Evolutionary conservation across 2,113 vertebrate species (phyloP).

Genomic region (Plecotus auritus): DNA sequence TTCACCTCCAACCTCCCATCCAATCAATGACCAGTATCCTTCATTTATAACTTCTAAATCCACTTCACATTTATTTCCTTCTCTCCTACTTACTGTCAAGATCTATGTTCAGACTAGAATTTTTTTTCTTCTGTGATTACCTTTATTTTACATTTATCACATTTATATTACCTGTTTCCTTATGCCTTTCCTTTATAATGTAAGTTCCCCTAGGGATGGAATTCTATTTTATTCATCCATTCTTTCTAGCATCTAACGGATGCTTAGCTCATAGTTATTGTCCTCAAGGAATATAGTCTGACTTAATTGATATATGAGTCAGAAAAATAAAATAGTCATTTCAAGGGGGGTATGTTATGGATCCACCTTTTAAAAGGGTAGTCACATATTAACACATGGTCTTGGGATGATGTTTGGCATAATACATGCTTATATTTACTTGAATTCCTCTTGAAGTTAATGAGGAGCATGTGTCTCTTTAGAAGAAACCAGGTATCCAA

Average conservation of each 20-base stretch:
- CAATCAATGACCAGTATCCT: not conserved
- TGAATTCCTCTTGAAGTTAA: not conserved
- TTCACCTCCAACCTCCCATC: not conserved
- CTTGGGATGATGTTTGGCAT: not conserved
- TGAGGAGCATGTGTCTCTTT: not conserved
- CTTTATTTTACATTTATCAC: not conserved
- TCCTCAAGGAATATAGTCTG: not conserved
- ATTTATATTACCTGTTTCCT: not conserved
- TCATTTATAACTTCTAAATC: not conserved
- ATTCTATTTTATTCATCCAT: not conserved
- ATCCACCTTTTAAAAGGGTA: not conserved
- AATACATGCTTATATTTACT: not conserved
- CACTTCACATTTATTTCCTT: not conserved
- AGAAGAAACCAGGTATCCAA: not conserved
- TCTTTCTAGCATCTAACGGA: not conserved
- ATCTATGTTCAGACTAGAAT: not conserved
- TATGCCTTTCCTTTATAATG: not conserved
- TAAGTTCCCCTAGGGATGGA: not conserved
- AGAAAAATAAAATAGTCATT: not conserved
- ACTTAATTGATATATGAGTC: not conserved
- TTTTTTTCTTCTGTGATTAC: not conserved
- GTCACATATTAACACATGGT: not conserved
- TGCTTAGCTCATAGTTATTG: not conserved
- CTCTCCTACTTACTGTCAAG: not conserved
- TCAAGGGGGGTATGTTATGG: not conserved